Evolutionary conservation across 2,113 vertebrate species (phyloP), one percentile per base, ranked within the genome.

Genomic region (Symphodus melops): DNA sequence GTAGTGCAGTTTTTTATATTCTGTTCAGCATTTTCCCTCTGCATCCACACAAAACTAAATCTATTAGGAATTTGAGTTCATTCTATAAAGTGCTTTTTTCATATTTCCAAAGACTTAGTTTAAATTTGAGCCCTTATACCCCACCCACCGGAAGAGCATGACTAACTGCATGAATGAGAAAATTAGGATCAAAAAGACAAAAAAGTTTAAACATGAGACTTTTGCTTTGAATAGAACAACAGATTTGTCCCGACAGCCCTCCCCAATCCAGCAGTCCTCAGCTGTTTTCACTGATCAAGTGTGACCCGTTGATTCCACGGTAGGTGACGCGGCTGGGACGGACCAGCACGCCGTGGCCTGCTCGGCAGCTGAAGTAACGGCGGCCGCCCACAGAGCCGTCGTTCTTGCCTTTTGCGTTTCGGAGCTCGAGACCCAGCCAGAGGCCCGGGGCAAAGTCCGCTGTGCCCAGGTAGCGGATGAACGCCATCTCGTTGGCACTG

Each of bases 371-470:
- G 91, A 99, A 99, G 65, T 99, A 99, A 57, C 97, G 95, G 1
- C 91, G 95, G 0, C 93, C 94, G 0, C 95, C 96, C 77, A 99
- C 97, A 0, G 95, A 94, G 6, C 98, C 98, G 0, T 99, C 97
- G 0, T 99, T 98, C 69, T 93, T 98, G 0, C 98, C 98, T 82
- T 95, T 96, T 62, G 97, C 90, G 0, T 92, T 94, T 8, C 97
- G 93, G 2, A 99, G 96, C 84, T 99, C 98, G 8, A 99, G 93
- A 6, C 98, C 98, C 0, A 99, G 93, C 98, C 98, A 99, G 0
- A 96, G 67, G 0, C 98, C 98, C 0, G 95, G 87, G 0, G 97
- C 97, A 64, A 99, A 99, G 88, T 96, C 95, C 0, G 97, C 91
- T 4, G 94, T 91, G 23, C 98, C 98, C 64, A 99, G 80, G 83